Evolutionary conservation across 1,140 invertebrate species (phyloP), one percentile per base, ranked within the genome.

Genomic region (Pachyrhynchus sulphureomaculatus): DNA sequence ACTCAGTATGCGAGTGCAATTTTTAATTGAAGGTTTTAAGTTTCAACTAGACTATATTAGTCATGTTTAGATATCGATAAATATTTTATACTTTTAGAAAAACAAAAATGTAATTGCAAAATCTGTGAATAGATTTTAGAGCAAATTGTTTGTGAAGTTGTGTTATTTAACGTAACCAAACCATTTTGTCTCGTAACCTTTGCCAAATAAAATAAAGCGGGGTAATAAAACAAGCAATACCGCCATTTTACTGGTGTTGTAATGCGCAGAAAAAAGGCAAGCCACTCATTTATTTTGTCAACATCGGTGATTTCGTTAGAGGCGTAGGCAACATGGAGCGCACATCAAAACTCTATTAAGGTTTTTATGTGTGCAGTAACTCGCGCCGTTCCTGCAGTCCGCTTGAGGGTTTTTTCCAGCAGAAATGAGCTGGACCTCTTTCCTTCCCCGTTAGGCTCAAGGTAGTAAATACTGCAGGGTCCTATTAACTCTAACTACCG

Each of bases 401-500:
- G 6, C 10, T 9, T 8, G 18, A n/a, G 26, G 9, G 17, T 45
- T 10, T 13, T 15, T n/a, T 10, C 15, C 13, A 15, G 21, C 48
- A 62, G 26, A 33, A 62, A 53, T 13, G 17, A 18, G 13, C 39
- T 47, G 60, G 8, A 17, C 51, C 47, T 12, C 60, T 57, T 23
- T 41, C 42, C 17, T 17, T 18, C 13, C 36, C 52, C 32, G 34
- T 17, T 20, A 39, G 33, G 32, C 42, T 24, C 32, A 48, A 65
- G 58, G 58, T 60, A 57, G 64, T 66, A 66, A 62, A 66, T 62
- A 66, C 64, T 62, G 54, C 37, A 57, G 53, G 64, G 51, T 53
- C 57, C 64, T 66, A 66, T 66, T 62, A 66, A 66, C 64, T 58
- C 58, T 66, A 66, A 66, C 64, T 60, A 66, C 64, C 53, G 53